phyloP scores from a whole-genome alignment of 2,797 vertebrate genomes.

The Hephaestus fuliginosus region DNA sequence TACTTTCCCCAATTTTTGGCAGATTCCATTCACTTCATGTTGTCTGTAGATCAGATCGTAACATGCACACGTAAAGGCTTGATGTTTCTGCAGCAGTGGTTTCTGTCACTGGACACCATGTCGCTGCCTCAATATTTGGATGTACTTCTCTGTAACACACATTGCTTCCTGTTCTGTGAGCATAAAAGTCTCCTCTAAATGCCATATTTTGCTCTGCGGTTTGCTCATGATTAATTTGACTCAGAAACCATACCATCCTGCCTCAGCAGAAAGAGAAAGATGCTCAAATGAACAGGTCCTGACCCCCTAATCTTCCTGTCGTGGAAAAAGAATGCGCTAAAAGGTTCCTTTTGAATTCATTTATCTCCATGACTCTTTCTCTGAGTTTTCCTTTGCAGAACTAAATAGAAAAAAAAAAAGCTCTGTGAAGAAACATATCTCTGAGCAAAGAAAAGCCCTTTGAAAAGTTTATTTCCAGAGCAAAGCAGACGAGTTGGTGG shows the following conservation, averaged over 20 bases:
- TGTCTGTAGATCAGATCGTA: constrained; percentile 11
- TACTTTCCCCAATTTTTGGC: neutral
- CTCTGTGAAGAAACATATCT: constrained; percentile 27
- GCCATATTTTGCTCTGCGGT: constrained; percentile 47
- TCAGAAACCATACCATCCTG: constrained; percentile 44
- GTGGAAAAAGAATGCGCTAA: constrained; percentile 46
- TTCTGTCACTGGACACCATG: constrained; percentile 26
- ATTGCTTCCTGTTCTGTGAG: constrained; percentile 48
- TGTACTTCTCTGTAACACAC: constrained; percentile 27
- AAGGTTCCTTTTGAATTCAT: constrained; percentile 49
- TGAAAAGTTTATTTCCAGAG: constrained; percentile 53
- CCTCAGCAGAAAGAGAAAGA: constrained; percentile 68
- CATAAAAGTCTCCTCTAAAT: constrained; percentile 40
- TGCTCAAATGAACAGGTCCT: constrained; percentile 66
- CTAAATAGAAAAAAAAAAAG: constrained; percentile 22
- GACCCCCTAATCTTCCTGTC: constrained; percentile 65
- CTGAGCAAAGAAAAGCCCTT: constrained; percentile 24
- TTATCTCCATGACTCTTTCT: constrained; percentile 51
- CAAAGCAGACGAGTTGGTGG: neutral
- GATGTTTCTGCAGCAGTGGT: neutral
- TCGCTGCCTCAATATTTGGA: constrained; percentile 32
- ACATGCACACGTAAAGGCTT: neutral
- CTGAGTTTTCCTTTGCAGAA: constrained; percentile 33
- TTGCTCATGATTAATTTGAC: constrained; percentile 72
- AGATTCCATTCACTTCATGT: constrained; percentile 17